phyloP scores from a whole-genome alignment of 2,797 vertebrate genomes.

The Pseudomugil gertrudae region DNA sequence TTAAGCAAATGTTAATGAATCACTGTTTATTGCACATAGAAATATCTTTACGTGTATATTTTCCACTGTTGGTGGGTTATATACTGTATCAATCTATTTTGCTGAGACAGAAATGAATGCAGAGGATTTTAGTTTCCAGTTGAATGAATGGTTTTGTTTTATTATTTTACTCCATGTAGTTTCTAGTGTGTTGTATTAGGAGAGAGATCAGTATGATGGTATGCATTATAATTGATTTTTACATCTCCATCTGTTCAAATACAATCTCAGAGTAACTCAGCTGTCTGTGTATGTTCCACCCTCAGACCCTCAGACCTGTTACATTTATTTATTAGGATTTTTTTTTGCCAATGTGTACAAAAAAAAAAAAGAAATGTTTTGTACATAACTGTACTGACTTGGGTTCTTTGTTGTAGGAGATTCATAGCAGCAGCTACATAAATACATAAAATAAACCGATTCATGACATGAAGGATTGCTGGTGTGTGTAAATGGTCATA shows the following conservation, averaged over 20 bases:
- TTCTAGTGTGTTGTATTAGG: not conserved
- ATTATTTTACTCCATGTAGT: slow-evolving; percentile 4
- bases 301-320: not conserved
- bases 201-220: not conserved
- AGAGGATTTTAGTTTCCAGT: not conserved
- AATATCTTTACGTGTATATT: not conserved
- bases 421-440: slow-evolving; percentile 7
- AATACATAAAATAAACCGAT: slow-evolving; percentile 46
- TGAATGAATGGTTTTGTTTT: slow-evolving; percentile 1
- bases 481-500: slow-evolving; percentile 6
- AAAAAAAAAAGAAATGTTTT: not conserved
- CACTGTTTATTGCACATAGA: not conserved
- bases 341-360: not conserved
- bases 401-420: slow-evolving; percentile 29
- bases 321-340: slow-evolving; percentile 9
- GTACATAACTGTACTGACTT: slow-evolving; percentile 18
- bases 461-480: slow-evolving; percentile 17
- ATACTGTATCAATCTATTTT: not conserved
- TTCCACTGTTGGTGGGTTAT: not conserved
- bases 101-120: too few species aligned
- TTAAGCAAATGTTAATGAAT: not conserved
- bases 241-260: not conserved
- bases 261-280: not conserved
- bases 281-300: not conserved
- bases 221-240: not conserved